Evolutionary conservation across 2,113 vertebrate genomes (phyloP).

Genomic region (Rhinopithecus roxellana): DNA sequence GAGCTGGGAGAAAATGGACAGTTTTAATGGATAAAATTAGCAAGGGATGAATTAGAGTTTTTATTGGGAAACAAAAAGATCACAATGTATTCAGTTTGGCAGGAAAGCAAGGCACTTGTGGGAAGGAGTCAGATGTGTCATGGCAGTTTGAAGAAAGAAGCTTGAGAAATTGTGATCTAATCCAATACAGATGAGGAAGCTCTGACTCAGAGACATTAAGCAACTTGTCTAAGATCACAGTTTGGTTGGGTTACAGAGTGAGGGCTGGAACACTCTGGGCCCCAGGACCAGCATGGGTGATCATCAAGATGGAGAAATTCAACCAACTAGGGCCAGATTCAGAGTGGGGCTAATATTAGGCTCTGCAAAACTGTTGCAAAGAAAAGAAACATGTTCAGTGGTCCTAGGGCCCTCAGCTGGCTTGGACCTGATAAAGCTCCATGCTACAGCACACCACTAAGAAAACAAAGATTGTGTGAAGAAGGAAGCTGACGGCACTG

Average conservation of each 20-base stretch:
- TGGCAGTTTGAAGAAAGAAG: not conserved
- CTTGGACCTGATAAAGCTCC: not conserved
- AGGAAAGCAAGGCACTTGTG: not conserved
- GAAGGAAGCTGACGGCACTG: not conserved
- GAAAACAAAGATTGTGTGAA: not conserved
- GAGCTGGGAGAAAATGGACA: not conserved
- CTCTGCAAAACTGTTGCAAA: not conserved
- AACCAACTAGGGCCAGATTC: not conserved
- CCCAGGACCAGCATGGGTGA: not conserved
- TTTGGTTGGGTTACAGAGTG: not conserved
- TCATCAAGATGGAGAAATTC: not conserved
- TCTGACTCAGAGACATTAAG: not conserved
- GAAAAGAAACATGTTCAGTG: not conserved
- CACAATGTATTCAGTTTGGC: not conserved
- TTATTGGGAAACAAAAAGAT: not conserved
- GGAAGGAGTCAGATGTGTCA: not conserved
- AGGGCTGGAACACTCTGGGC: not conserved
- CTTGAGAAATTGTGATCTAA: not conserved
- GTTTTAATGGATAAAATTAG: not conserved
- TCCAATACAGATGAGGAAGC: not conserved
- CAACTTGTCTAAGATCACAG: not conserved
- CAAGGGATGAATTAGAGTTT: not conserved
- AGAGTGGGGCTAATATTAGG: not conserved
- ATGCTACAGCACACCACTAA: rapidly evolving
- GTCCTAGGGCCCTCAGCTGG: not conserved